Evolutionary conservation across 2,888 invertebrate species (phyloP).

Genomic region (Macaria liturata): DNA sequence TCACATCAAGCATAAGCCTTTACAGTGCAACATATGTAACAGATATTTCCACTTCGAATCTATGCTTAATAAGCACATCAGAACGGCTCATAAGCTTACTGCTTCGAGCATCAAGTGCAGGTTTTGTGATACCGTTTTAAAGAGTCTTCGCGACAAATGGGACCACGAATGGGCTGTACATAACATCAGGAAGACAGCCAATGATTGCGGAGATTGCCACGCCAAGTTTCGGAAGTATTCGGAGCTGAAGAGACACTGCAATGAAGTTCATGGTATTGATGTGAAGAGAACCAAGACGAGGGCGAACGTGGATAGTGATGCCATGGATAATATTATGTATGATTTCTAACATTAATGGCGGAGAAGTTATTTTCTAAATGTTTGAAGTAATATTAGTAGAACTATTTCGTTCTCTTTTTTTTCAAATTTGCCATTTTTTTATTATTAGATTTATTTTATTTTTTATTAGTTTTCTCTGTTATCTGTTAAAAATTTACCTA

Average conservation of each 20-base stretch:
- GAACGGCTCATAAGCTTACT: constrained; percentile 55
- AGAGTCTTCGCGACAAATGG: constrained; percentile 71
- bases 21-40: constrained; percentile 59
- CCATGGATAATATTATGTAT: too few relatives aligned
- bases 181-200: constrained; percentile 67
- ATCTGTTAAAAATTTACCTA: too few relatives aligned
- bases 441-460: too few relatives aligned
- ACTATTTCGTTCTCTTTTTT: too few relatives aligned
- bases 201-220: constrained; percentile 67
- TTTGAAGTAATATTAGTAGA: too few relatives aligned
- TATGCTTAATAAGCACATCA: constrained; percentile 70
- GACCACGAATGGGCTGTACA: constrained; percentile 76
- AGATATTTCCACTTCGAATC: constrained; percentile 71
- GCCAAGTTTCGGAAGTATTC: constrained; percentile 71
- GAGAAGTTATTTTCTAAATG: too few relatives aligned
- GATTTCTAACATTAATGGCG: too few relatives aligned
- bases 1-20: constrained; percentile 61
- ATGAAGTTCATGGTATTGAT: constrained; percentile 40
- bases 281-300: too few relatives aligned
- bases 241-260: constrained; percentile 66
- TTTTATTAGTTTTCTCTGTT: too few relatives aligned
- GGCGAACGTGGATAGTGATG: too few relatives aligned
- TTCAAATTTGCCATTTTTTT: too few relatives aligned
- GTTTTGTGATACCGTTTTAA: constrained; percentile 60
- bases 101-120: constrained; percentile 56